Percentiles rank a stretch among this genome's conserved stretches.
These are phyloP conservation scores for Pempheris klunzingeri DNA, from an alignment of 2,797 vertebrate genomes.

Conservation along the genomic window DNA sequence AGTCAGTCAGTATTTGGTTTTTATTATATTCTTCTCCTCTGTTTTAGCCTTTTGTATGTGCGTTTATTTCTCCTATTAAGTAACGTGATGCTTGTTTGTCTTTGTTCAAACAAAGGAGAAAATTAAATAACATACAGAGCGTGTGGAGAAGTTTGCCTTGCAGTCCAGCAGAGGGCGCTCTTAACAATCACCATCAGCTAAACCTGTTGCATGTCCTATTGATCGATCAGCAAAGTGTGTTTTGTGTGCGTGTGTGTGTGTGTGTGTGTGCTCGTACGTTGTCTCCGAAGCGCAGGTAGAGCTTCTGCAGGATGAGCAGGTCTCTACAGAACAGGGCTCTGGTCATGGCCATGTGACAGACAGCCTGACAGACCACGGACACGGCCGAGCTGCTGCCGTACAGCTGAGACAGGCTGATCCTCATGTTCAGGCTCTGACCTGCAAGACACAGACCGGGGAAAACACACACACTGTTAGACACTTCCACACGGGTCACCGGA, in stretches of 20 bases:
- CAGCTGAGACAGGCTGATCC: conserved; percentile 90
- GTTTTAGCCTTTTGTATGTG: too few species aligned
- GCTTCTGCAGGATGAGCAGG: conserved; percentile 93
- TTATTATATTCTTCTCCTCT: too few species aligned
- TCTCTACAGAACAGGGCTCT: conserved; percentile 93
- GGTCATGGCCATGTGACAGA: conserved; percentile 87
- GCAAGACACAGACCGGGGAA: conserved; percentile 28
- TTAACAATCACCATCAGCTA: too few species aligned
- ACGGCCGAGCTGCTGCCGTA: conserved; percentile 87
- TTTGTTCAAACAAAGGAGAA: too few species aligned
- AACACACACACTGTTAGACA: not conserved
- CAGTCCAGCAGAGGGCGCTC: not conserved
- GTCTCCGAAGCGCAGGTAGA: conserved; percentile 89
- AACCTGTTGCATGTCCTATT: too few species aligned
- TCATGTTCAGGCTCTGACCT: conserved; percentile 87
- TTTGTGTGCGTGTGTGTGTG: too few species aligned
- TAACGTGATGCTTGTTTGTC: too few species aligned
- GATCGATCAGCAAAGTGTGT: too few species aligned
- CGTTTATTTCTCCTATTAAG: too few species aligned
- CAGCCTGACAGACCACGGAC: conserved; percentile 86
- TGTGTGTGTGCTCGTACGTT: conserved; percentile 79
- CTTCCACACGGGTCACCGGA: not conserved
- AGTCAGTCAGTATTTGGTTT: too few species aligned
- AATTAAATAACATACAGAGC: too few species aligned
- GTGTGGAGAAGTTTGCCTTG: not conserved